Evolutionary conservation across 2,888 invertebrate species (phyloP), one percentile per base, ranked within the genome.

Genomic region (Pristionchus maxplancki): DNA sequence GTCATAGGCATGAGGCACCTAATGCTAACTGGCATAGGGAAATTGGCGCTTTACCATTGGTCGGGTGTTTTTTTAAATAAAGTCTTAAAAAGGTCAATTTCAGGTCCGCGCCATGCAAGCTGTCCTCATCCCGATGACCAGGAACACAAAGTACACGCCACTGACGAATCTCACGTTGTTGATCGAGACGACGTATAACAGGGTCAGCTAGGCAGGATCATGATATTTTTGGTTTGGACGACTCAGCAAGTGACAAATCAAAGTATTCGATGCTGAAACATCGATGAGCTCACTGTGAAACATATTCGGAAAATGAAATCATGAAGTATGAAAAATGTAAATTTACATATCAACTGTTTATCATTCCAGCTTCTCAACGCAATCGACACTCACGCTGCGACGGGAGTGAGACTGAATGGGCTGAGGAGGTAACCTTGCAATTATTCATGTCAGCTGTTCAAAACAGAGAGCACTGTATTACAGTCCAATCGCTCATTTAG

Each of bases 41-140:
- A n/a, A n/a, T n/a, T n/a, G n/a, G n/a, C n/a, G n/a, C n/a, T n/a
- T n/a, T n/a, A n/a, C n/a, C n/a, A n/a, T n/a, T n/a, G n/a, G n/a
- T n/a, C n/a, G n/a, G n/a, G n/a, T n/a, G n/a, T n/a, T n/a, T n/a
- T n/a, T n/a, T n/a, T n/a, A n/a, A n/a, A n/a, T n/a, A n/a, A n/a
- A n/a, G n/a, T n/a, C n/a, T n/a, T n/a, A n/a, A n/a, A n/a, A n/a
- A 50, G 24, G 28, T 58, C 2, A n/a, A 3, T 71, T 87, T 4
- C 74, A 87, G 50, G 74, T 87, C 13, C 53, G 88, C 17, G 62
- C 88, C 0, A 50, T 88, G 53, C 88, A 88, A 62, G 88, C 88
- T 4, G 78, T 81, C 6, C 34, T 88, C 4, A 78, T 88, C 58
- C 88, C 88, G 9, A 50, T 88, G 34, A 88, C 88, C 24, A 78